phyloP scores from a whole-genome alignment of 2,797 vertebrate species.

The Schizothorax lantsangensis region DNA sequence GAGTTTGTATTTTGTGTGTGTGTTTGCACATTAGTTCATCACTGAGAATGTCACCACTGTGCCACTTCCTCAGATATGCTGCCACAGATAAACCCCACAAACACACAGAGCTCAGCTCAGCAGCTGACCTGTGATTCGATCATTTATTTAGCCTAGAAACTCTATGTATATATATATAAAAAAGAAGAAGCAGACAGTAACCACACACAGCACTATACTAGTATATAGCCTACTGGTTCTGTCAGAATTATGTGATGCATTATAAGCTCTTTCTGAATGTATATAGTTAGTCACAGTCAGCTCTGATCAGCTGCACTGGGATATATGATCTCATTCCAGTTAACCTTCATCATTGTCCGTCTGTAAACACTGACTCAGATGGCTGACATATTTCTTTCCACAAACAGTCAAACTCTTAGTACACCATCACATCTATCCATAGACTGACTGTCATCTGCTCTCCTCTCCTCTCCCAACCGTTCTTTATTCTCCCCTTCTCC shows the following conservation, averaged over 20 bases:
- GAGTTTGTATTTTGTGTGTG: neutral
- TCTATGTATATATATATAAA: too few species aligned
- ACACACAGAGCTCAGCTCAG: neutral
- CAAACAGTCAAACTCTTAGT: neutral
- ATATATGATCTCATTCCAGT: slow-evolving; percentile 5
- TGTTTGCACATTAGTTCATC: neutral
- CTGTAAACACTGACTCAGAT: neutral
- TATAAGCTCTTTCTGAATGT: neutral
- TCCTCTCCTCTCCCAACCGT: neutral
- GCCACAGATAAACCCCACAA: neutral
- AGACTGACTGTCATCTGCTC: neutral
- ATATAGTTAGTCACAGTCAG: neutral
- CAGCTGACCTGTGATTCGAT: neutral
- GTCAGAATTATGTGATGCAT: neutral
- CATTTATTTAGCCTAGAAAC: neutral
- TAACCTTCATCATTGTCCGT: neutral
- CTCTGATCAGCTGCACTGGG: neutral
- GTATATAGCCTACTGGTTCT: too few species aligned
- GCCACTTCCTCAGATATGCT: slow-evolving; percentile 12
- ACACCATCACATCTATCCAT: neutral
- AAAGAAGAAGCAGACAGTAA: too few species aligned
- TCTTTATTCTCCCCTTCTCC: neutral
- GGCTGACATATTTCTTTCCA: slow-evolving; percentile 29
- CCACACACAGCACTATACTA: too few species aligned
- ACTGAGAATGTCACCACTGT: neutral